A percentile compares a stretch with the other conserved stretches of the same genome.
phyloP scores from a whole-genome alignment of 2,888 invertebrate species.

The Steinernema hermaphroditum region DNA sequence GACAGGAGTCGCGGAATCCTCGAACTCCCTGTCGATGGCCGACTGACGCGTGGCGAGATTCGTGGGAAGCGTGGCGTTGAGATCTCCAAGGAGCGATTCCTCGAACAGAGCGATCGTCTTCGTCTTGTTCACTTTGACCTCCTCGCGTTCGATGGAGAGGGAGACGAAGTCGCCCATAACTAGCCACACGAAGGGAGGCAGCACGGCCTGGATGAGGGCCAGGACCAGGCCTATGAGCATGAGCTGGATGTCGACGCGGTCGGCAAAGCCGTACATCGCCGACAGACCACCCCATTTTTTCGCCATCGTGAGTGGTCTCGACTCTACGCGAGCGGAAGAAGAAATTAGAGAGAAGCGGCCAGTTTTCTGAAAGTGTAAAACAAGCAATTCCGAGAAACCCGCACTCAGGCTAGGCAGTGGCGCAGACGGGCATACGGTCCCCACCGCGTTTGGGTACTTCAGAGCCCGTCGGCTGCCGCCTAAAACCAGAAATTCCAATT shows the following conservation, averaged over 20 bases:
- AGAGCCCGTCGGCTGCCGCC: not conserved
- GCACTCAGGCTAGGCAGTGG: no score
- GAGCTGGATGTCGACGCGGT: slow-evolving; percentile 42
- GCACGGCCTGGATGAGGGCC: slow-evolving; percentile 57
- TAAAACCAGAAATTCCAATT: not conserved
- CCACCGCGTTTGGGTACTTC: not conserved
- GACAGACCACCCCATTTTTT: slow-evolving; percentile 7
- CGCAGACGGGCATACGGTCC: no score
- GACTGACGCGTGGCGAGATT: slow-evolving; percentile 31
- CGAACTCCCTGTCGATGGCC: slow-evolving; percentile 51
- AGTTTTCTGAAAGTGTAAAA: not conserved
- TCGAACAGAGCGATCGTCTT: slow-evolving; percentile 24
- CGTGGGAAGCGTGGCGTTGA: not conserved
- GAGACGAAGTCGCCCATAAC: slow-evolving; percentile 64
- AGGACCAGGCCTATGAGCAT: slow-evolving; percentile 58
- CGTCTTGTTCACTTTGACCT: slow-evolving; percentile 44
- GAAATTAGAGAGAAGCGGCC: not conserved
- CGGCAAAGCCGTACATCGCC: slow-evolving; percentile 10
- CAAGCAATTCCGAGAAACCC: not conserved
- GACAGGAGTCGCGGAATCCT: slow-evolving; percentile 55
- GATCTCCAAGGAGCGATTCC: slow-evolving; percentile 3
- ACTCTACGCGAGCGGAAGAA: not conserved
- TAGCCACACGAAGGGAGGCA: slow-evolving; percentile 65
- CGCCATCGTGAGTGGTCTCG: slow-evolving; percentile 11
- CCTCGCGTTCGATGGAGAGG: slow-evolving; percentile 54